Evolutionary conservation across 1,140 invertebrate genomes (phyloP), one percentile per base, ranked within the genome.

Genomic region (Macrosteles quadrilineatus): DNA sequence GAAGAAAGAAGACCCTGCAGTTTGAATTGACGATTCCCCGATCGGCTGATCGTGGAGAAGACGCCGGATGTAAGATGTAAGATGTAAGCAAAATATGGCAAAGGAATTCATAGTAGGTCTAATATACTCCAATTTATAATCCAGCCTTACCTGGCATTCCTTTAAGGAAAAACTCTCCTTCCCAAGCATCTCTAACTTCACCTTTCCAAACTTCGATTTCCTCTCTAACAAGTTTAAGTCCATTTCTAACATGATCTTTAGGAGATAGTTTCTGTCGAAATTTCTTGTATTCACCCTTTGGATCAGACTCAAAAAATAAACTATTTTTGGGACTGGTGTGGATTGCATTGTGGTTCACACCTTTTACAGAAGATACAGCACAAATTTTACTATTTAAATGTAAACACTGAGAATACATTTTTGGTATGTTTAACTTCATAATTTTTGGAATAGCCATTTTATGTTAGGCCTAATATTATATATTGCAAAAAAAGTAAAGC

Each of bases 131-230:
- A n/a, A n/a, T 62, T 29, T 12, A 6, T 3, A n/a, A 27, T 29
- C 14, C 23, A 25, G 9, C 11, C 63, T 66, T 72, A 83, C 85
- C 86, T 67, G 85, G 84, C 72, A 83, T 78, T 68, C 82, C 85
- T 59, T 84, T 72, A 2, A 87, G 47, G 21, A 86, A 75, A 0
- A 88, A 89, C 81, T 92, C 88, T 32, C 76, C 77, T 73, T 83
- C 79, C 3, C 89, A 78, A 55, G 80, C 78, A 62, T 92, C 88
- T 73, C 86, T 88, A 0, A 89, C 74, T 85, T 96, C 93, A 71
- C 90, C 76, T 40, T 80, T 82, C 79, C 87, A 90, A 30, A 91
- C 66, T 67, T 83, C 82, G 0, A 90, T 82, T 82, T 95, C 91
- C 19, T 82, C 63, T 76, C 87, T 87, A 0, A 94, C 73, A 72